These are phyloP conservation scores for Hydraecia micacea DNA, from an alignment of 2,888 invertebrate genomes.

Conservation along the genomic window DNA sequence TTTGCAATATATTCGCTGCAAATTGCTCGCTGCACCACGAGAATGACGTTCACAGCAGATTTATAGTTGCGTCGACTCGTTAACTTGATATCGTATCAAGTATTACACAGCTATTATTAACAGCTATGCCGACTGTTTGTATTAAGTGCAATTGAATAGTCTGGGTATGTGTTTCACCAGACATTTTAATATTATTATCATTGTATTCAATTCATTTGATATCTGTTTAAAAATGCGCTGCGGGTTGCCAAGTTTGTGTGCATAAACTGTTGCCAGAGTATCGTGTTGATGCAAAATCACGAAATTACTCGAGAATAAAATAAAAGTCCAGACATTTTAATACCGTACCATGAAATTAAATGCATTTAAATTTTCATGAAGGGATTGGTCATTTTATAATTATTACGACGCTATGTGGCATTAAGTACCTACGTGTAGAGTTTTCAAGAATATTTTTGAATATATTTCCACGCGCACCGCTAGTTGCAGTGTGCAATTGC, in stretches of 20 bases:
- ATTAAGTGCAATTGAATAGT: constrained; percentile 63
- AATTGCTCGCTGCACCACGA: constrained; percentile 76
- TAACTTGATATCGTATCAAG: constrained; percentile 79
- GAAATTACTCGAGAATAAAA: constrained; percentile 34
- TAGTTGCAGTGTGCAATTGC: constrained; percentile 29
- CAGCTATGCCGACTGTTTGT: constrained; percentile 56
- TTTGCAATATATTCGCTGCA: constrained; percentile 75
- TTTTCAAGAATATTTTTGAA: constrained; percentile 52
- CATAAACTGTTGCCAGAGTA: constrained; percentile 37
- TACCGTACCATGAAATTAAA: constrained; percentile 25
- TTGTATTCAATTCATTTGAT: constrained; percentile 53
- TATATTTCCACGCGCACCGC: constrained; percentile 32
- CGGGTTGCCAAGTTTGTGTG: constrained; percentile 46
- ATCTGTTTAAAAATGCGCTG: constrained; percentile 47
- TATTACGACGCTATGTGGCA: constrained; percentile 32
- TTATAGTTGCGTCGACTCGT: constrained; percentile 85
- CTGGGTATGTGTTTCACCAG: constrained; percentile 58
- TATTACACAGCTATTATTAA: constrained; percentile 67
- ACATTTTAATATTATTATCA: constrained; percentile 55
- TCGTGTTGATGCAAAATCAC: constrained; percentile 28
- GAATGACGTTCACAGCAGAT: constrained; percentile 82
- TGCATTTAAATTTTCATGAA: constrained; percentile 38
- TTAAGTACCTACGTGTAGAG: constrained; percentile 31
- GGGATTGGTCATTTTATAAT: constrained; percentile 40
- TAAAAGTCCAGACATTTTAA: constrained; percentile 33